Conservation (phyloP, 2,888 invertebrate genomes). For the Sclerodermus sp. region DNA sequence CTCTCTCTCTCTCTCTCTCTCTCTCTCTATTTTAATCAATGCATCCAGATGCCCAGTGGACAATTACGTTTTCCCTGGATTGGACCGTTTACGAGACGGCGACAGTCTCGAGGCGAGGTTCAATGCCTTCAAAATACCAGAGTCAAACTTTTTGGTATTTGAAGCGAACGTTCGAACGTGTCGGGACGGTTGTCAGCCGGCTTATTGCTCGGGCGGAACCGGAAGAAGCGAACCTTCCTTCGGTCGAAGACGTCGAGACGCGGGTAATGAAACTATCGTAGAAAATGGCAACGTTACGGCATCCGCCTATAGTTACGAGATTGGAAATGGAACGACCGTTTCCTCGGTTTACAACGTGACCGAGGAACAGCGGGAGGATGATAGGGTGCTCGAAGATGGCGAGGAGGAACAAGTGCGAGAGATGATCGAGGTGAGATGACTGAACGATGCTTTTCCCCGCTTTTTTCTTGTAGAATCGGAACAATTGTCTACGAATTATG, state of each 20-base stretch:
- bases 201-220: conserved; percentile 77
- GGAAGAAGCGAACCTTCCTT: conserved; percentile 83
- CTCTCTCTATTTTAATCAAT: too few species aligned
- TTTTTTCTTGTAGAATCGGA: too few species aligned
- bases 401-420: conserved; percentile 78
- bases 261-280: conserved; percentile 34
- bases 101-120: conserved; percentile 89
- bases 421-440: conserved; percentile 76
- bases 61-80: conserved; percentile 87
- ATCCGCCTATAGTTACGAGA: neutral
- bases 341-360: conserved; percentile 18
- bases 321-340: too few species aligned
- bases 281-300: conserved; percentile 13
- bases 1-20: too few species aligned
- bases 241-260: conserved; percentile 69
- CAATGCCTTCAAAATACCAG: conserved; percentile 92
- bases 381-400: conserved; percentile 62
- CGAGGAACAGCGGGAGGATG: conserved; percentile 17
- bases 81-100: conserved; percentile 82
- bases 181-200: conserved; percentile 86
- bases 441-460: neutral
- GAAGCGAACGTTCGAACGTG: conserved; percentile 90
- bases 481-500: neutral
- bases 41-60: conserved; percentile 86
- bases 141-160: conserved; percentile 90